These are phyloP conservation scores for Aythya baeri DNA, from an alignment of 2,113 vertebrate genomes.

Conservation along the genomic window DNA sequence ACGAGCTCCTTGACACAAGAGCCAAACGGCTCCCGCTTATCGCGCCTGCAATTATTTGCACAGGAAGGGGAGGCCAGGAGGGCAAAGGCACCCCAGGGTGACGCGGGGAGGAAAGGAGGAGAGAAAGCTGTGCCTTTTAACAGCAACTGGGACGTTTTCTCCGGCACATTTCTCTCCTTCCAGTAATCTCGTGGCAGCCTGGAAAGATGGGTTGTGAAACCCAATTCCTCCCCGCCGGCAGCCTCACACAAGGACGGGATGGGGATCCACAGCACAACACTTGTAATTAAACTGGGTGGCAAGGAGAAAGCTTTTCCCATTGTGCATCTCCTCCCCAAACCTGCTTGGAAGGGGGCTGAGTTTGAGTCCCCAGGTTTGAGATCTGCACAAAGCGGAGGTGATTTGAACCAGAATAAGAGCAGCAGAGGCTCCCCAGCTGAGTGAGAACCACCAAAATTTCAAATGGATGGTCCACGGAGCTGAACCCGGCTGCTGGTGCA, in stretches of 20 bases:
- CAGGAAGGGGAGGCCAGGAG: background rate
- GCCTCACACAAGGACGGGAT: background rate
- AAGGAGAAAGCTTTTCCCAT: background rate
- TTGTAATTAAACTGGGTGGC: background rate
- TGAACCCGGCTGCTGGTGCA: background rate
- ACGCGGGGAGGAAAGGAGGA: background rate
- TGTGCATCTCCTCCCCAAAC: background rate
- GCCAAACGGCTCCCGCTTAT: background rate
- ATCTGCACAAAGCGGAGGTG: background rate
- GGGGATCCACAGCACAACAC: background rate
- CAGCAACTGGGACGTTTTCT: constrained; percentile 51
- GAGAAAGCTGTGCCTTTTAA: constrained; percentile 35
- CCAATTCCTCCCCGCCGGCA: background rate
- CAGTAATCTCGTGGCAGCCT: constrained; percentile 36
- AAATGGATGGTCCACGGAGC: background rate
- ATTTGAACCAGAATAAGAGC: background rate
- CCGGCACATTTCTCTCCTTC: constrained; percentile 19
- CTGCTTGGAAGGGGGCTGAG: background rate
- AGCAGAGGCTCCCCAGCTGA: too few species aligned
- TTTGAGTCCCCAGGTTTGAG: background rate
- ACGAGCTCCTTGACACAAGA: background rate
- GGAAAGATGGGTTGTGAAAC: constrained; percentile 25
- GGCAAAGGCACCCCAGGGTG: background rate
- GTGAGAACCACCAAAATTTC: background rate
- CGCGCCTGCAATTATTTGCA: constrained; percentile 5